Evolutionary conservation across 1,140 invertebrate species (phyloP), one percentile per base, ranked within the genome.

Genomic region (Magallana gigas): DNA sequence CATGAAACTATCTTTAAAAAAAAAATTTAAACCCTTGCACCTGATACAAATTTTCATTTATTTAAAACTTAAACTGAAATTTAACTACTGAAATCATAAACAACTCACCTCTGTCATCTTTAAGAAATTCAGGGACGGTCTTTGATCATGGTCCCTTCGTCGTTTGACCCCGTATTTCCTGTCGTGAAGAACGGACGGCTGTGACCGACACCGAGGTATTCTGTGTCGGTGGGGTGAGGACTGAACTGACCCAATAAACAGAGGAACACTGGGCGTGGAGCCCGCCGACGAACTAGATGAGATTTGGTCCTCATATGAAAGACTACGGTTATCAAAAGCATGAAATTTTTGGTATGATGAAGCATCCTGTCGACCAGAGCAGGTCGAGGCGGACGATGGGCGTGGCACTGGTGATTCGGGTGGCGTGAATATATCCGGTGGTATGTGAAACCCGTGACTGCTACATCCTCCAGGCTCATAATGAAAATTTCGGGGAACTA

Each of bases 101-200:
- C n/a, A 23, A n/a, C n/a, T 88, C 86, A 93, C 93, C 92, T 94
- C 92, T 71, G 92, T 93, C 93, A 94, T 94, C 90, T 94, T 94
- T 48, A 90, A 86, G 84, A 94, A 93, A 89, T 94, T 92, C 12
- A 94, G 88, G 5, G 90, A 91, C 23, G 93, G 93, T 82, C 93
- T 48, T 18, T 89, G 88, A 88, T 92, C 91, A 85, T 89, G 88
- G 64, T 93, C 91, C n/a, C 92, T 90, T 56, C 93, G 76, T 68
- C 93, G 88, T 88, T 93, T 93, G 62, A 92, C 90, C 12, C 92
- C 93, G 85, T 88, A 91, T 62, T 92, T 92, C 64, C 93, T 91
- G 85, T 94, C 92, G 89, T 93, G 92, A 18, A 93, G 90, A 60
- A 94, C 92, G 85, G 93, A 94, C 12, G 93, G 93, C 81, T 94